Percentiles rank a stretch among this genome's conserved stretches.
Evolutionary conservation across 2,797 vertebrate genomes (phyloP).

Genomic region (Remorina albescens): DNA sequence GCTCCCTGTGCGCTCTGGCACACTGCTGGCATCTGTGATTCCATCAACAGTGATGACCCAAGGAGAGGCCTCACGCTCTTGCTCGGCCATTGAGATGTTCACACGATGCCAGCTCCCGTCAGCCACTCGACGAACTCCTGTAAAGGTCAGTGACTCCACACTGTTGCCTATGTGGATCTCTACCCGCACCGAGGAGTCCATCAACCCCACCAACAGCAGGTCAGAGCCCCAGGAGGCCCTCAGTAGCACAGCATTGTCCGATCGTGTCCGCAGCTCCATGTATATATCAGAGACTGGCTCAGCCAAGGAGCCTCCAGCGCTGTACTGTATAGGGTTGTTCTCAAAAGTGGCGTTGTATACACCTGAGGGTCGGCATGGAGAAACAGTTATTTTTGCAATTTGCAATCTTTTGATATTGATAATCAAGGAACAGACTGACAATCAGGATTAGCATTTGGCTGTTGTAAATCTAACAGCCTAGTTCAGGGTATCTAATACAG

Average conservation of each 20-base stretch:
- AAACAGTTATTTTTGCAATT: background rate
- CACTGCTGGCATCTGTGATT: slow-evolving; percentile 77
- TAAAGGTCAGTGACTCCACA: slow-evolving; percentile 79
- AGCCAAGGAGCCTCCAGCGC: slow-evolving; percentile 76
- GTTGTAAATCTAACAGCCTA: background rate
- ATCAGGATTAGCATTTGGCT: background rate
- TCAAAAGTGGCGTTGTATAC: slow-evolving; percentile 90
- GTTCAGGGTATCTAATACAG: background rate
- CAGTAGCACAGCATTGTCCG: slow-evolving; percentile 87
- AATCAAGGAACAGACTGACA: background rate
- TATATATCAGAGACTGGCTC: slow-evolving; percentile 82
- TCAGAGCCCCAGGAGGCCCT: slow-evolving; percentile 79
- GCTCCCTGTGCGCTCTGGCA: slow-evolving; percentile 71
- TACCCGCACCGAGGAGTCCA: slow-evolving; percentile 84
- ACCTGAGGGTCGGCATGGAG: slow-evolving; percentile 77
- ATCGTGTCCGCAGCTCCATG: slow-evolving; percentile 90
- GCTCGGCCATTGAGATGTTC: slow-evolving; percentile 83
- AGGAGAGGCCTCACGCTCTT: slow-evolving; percentile 61
- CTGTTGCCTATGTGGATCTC: slow-evolving; percentile 85
- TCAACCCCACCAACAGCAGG: slow-evolving; percentile 85
- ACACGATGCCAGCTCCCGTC: slow-evolving; percentile 92
- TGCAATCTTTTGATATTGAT: background rate
- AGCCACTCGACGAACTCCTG: slow-evolving; percentile 74
- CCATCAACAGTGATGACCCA: slow-evolving; percentile 89
- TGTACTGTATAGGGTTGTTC: slow-evolving; percentile 84